phyloP scores from a whole-genome alignment of 2,113 vertebrate genomes.

The Balaeniceps rex region DNA sequence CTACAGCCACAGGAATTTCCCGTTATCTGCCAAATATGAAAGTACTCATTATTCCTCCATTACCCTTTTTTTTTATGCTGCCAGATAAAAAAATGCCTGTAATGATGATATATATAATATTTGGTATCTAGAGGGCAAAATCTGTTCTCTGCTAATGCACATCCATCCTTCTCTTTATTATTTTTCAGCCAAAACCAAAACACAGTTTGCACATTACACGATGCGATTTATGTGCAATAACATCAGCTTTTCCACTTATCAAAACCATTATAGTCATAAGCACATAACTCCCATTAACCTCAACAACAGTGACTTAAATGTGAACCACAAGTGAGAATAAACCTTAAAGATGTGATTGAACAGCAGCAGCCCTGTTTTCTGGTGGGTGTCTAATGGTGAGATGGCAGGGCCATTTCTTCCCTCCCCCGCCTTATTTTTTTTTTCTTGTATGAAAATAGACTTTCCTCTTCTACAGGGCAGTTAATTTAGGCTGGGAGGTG shows the following conservation, averaged over 20 bases:
- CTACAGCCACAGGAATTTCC: background rate
- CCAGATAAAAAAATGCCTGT: background rate
- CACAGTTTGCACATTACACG: background rate
- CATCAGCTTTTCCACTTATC: background rate
- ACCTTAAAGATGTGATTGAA: background rate
- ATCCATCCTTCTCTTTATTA: background rate
- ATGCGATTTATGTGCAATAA: background rate
- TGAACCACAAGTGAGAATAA: background rate
- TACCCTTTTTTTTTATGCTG: background rate
- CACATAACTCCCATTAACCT: background rate
- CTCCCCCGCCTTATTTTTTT: background rate
- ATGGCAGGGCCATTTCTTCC: background rate
- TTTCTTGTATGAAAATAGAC: fast-evolving
- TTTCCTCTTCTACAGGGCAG: background rate
- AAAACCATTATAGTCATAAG: background rate
- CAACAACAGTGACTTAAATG: background rate
- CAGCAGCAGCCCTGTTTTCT: background rate
- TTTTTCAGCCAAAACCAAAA: background rate
- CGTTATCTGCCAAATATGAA: background rate
- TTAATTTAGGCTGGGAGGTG: background rate
- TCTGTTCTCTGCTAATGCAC: background rate
- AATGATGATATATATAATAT: background rate
- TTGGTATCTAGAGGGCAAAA: background rate
- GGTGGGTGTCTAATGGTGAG: background rate
- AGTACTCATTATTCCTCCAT: background rate